Evolutionary conservation across 2,113 vertebrate species (phyloP), one percentile per base, ranked within the genome.

Genomic region (Syrrhaptes paradoxus): DNA sequence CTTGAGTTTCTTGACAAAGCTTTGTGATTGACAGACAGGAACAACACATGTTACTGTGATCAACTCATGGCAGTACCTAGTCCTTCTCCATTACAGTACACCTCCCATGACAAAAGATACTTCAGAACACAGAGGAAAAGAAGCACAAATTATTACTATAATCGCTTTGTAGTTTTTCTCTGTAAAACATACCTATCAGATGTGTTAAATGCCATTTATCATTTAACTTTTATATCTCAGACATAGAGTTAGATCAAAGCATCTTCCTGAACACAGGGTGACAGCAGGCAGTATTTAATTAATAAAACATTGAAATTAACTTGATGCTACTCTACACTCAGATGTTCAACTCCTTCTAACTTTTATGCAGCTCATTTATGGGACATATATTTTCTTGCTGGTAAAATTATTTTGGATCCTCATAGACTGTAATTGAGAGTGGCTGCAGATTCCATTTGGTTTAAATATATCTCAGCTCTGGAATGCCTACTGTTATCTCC

Each of bases 261-360:
- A 71, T 34, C 58, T 73, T 89, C 55, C 65, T 52, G 16, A 91
- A 34, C 32, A 45, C 62, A 51, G 22, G 7, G 22, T 59, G 57
- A 89, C 54, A 94, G 73, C 49, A 73, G n/a, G 41, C 65, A 84
- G 34, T 81, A 51, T 77, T 86, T 79, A 92, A 96, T 89, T 94
- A 96, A 92, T 34, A 58, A 65, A 72, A 12, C 25, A 70, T 41
- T 58, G 41, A 89, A 86, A 92, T 81, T 86, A 86, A 63, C 24
- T 15, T 68, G 26, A 28, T 1, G 5, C 20, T 52, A 17, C 17
- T 61, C 29, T 41, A n/a, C n/a, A 49, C 28, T 41, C 16, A 17
- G 13, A 36, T 55, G 75, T 57, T 72, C 32, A 75, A 29, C 65
- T 57, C 13, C 21, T 62, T 55, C 83, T 68, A 41, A 67, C 48